Evolutionary conservation across 2,797 vertebrate species (phyloP).

Genomic region (Dermochelys coriacea): DNA sequence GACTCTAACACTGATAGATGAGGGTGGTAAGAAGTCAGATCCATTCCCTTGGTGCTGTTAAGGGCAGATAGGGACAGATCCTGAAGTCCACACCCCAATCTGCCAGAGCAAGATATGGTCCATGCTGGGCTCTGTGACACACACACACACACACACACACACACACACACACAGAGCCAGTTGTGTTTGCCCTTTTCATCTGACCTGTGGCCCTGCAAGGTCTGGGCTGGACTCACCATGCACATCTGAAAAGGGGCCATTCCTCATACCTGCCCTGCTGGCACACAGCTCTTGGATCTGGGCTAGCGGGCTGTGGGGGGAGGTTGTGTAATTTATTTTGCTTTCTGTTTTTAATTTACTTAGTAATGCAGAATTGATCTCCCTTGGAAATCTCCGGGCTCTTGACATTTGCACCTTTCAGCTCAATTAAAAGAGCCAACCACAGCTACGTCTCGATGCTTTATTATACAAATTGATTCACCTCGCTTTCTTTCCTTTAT

Average conservation of each 20-base stretch:
- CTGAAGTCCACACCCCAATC: not conserved
- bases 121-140: not conserved
- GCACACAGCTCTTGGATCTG: not conserved
- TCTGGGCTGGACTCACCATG: not conserved
- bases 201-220: not conserved
- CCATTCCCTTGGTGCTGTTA: not conserved
- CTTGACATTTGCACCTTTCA: not conserved
- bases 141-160: no score
- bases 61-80: not conserved
- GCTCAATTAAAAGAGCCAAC: slow-evolving; percentile 14
- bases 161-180: not conserved
- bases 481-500: not conserved
- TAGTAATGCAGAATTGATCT: not conserved
- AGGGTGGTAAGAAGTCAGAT: not conserved
- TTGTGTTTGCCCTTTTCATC: not conserved
- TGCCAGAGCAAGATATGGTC: not conserved
- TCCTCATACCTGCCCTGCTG: not conserved
- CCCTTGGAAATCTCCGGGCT: slow-evolving; percentile 34
- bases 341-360: slow-evolving; percentile 37
- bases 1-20: not conserved
- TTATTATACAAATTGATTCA: slow-evolving; percentile 24
- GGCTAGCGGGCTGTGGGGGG: not conserved
- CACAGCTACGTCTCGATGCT: slow-evolving; percentile 13
- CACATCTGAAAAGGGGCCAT: no score
- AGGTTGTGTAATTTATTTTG: not conserved